Evolutionary conservation across 2,113 vertebrate species (phyloP), one percentile per base, ranked within the genome.

Genomic region (Cinclus cinclus): DNA sequence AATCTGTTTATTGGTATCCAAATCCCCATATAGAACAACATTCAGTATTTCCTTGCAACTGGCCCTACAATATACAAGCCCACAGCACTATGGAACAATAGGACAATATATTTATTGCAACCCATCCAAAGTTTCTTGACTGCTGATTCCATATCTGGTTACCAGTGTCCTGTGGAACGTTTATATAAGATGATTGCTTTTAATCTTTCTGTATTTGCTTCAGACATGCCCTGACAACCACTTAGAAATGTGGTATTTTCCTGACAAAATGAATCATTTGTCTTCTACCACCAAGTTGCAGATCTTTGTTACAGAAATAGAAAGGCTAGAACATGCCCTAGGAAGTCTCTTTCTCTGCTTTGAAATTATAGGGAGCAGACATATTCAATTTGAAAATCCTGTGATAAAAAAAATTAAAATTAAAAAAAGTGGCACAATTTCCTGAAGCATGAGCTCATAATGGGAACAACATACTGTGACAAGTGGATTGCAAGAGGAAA

Each of bases 231-330:
- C 73, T 58, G 76, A 92, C 88, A 95, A 62, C 44, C 88, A 87
- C 83, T 79, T 81, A 53, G 35, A 64, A 81, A 96, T 96, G 76
- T 78, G 75, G 88, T 75, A 71, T 87, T 90, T 93, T 90, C 56
- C 90, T 71, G 90, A 96, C 80, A 95, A 96, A 96, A 93, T 74
- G 68, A 92, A 96, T 88, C 83, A 83, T 90, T 94, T 94, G 73
- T 42, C 69, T 96, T 92, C 88, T 70, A 73, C 69, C 56, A 86
- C 85, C 81, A 94, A 81, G 90, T 44, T 87, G 64, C 74, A 86
- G 71, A 83, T 89, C 80, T 95, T 92, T 90, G 60, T 90, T 64
- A 87, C 71, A 5, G 1, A 93, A 94, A 93, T 68, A 95, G 86
- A 94, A 96, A 92, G 60, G 71, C 58, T 86, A 67, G 83, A 96